Evolutionary conservation across 2,888 invertebrate genomes (phyloP).

Genomic region (Leptinotarsa haldemani): DNA sequence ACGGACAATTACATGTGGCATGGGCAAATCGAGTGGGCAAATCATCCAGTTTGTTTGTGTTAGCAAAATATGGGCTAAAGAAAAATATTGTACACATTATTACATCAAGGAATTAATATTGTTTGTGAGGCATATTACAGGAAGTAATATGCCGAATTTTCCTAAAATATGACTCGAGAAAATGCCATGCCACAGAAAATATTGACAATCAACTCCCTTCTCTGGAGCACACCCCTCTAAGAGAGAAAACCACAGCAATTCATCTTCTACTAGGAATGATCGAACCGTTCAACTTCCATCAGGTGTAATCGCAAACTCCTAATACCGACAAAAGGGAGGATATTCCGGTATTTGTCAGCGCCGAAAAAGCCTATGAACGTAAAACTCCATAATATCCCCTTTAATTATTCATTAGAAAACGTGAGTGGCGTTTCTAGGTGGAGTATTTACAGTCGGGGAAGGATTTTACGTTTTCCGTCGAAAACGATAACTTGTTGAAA

Average conservation of each 20-base stretch:
- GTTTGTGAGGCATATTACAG: too few species aligned
- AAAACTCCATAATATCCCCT: constrained; percentile 38
- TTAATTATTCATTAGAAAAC: constrained; percentile 41
- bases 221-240: too few species aligned
- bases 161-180: too few species aligned
- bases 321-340: constrained; percentile 25
- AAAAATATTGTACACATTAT: too few species aligned
- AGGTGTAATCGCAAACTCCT: constrained; percentile 40
- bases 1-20: too few species aligned
- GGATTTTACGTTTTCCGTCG: constrained; percentile 12
- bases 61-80: too few species aligned
- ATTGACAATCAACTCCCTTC: neutral
- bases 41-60: too few species aligned
- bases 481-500: constrained; percentile 20
- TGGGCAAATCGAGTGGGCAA: too few species aligned
- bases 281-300: constrained; percentile 34
- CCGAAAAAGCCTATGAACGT: constrained; percentile 32
- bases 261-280: constrained; percentile 19
- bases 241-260: neutral
- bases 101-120: too few species aligned
- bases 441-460: neutral
- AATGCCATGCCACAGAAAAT: too few species aligned
- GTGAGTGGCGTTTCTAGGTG: constrained; percentile 10
- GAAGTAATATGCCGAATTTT: too few species aligned
- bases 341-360: constrained; percentile 16